A percentile compares a stretch with the other conserved stretches of the same genome.
phyloP scores from a whole-genome alignment of 2,113 vertebrate species.

The Piprites chloris region DNA sequence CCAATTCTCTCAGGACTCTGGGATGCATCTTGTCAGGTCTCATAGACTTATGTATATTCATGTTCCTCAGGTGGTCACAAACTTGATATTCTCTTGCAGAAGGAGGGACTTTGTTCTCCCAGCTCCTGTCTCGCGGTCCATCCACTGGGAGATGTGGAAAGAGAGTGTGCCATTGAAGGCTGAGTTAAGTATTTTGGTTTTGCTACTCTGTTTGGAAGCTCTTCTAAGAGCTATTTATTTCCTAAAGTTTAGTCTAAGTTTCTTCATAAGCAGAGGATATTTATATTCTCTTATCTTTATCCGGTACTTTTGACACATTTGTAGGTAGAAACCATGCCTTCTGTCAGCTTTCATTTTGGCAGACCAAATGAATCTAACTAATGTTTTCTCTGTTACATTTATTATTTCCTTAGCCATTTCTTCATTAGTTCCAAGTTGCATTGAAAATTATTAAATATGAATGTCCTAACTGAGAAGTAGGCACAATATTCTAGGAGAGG shows the following conservation, averaged over 20 bases:
- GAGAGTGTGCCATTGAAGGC: not conserved
- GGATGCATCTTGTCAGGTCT: not conserved
- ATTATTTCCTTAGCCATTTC: not conserved
- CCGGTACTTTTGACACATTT: not conserved
- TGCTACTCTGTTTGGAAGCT: not conserved
- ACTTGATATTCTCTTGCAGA: not conserved
- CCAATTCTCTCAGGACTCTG: not conserved
- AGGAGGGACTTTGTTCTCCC: not conserved
- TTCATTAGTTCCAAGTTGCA: not conserved
- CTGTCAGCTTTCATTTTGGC: not conserved
- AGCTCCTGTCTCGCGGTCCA: not conserved
- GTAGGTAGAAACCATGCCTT: not conserved
- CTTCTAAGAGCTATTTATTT: not conserved
- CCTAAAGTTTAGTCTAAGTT: not conserved
- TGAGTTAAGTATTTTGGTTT: not conserved
- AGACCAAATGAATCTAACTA: not conserved
- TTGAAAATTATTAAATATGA: not conserved
- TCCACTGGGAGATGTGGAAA: not conserved
- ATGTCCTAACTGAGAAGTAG: not conserved
- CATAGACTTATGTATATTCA: not conserved
- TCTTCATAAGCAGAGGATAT: not conserved
- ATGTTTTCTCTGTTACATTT: not conserved
- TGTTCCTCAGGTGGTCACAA: not conserved
- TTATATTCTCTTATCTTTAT: not conserved
- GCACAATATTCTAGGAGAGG: not conserved